These are phyloP conservation scores for Scaptodrosophila latifasciaeformis DNA, from an alignment of 2,888 invertebrate species.

Conservation along the genomic window DNA sequence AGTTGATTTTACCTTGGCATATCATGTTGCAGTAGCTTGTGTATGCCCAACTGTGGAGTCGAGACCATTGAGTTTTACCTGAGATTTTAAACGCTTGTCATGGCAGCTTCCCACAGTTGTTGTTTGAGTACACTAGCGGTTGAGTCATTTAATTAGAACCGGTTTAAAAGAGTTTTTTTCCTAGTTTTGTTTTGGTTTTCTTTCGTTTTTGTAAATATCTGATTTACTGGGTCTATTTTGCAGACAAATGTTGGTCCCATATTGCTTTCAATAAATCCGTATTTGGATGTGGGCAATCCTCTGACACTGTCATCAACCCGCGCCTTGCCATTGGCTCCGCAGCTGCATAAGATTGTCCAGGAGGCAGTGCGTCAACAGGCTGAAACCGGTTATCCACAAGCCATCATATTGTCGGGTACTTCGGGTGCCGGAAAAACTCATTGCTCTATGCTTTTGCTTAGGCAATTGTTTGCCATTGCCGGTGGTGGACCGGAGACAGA, in stretches of 20 bases:
- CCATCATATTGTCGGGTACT: slow-evolving; percentile 92
- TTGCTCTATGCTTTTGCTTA: slow-evolving; percentile 91
- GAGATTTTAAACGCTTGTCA: neutral
- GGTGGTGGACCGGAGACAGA: slow-evolving; percentile 97
- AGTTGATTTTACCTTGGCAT: no score
- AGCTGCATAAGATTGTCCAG: slow-evolving; percentile 90
- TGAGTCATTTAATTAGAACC: slow-evolving; percentile 3
- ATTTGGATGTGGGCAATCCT: slow-evolving; percentile 90
- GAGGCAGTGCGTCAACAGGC: slow-evolving; percentile 95
- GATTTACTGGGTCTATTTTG: slow-evolving; percentile 54
- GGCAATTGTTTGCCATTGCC: slow-evolving; percentile 93
- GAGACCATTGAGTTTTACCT: no score
- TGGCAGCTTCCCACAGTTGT: slow-evolving; percentile 1
- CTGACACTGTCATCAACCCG: slow-evolving; percentile 89
- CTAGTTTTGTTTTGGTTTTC: neutral
- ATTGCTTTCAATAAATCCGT: slow-evolving; percentile 91
- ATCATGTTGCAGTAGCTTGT: no score
- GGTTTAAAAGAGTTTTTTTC: neutral
- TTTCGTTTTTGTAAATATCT: neutral
- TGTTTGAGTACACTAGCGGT: neutral
- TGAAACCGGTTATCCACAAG: slow-evolving; percentile 96
- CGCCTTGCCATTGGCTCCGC: slow-evolving; percentile 83
- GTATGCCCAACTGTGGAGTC: no score
- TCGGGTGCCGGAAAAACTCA: slow-evolving; percentile 96
- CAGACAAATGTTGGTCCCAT: slow-evolving; percentile 96